phyloP scores from a whole-genome alignment of 2,113 vertebrate species.

The Nycticebus coucang region DNA sequence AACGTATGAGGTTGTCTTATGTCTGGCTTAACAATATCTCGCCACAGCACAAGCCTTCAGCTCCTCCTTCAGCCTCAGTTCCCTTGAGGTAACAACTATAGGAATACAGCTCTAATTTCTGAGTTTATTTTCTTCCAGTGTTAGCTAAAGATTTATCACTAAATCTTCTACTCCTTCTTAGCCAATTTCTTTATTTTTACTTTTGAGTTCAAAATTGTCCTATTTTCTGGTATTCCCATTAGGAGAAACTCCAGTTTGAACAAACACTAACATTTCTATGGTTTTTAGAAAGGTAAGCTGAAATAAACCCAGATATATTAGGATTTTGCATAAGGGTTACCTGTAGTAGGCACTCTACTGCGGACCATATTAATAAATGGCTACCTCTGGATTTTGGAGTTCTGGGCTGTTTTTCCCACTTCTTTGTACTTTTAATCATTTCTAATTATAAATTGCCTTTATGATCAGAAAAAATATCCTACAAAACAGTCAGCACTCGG shows the following conservation, averaged over 20 bases:
- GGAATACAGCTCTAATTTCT: not conserved
- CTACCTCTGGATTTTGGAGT: not conserved
- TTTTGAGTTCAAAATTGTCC: constrained; percentile 20
- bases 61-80: not conserved
- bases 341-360: not conserved
- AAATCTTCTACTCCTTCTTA: not conserved
- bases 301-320: constrained; percentile 45
- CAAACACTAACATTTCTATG: not conserved
- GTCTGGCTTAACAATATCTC: not conserved
- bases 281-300: not conserved
- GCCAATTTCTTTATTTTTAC: constrained; percentile 32
- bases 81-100: not conserved
- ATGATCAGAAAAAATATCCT: not conserved
- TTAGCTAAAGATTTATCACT: constrained; percentile 31
- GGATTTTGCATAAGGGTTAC: not conserved
- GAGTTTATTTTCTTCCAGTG: constrained; percentile 29
- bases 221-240: not conserved
- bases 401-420: not conserved
- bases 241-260: constrained; percentile 27
- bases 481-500: not conserved
- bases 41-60: not conserved
- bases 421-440: constrained; percentile 11
- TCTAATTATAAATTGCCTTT: not conserved
- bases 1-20: not conserved
- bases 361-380: not conserved